A percentile compares a stretch with the other conserved stretches of the same genome.
These are phyloP conservation scores for Callionymus lyra DNA, from an alignment of 2,113 vertebrate species.

Conservation along the genomic window DNA sequence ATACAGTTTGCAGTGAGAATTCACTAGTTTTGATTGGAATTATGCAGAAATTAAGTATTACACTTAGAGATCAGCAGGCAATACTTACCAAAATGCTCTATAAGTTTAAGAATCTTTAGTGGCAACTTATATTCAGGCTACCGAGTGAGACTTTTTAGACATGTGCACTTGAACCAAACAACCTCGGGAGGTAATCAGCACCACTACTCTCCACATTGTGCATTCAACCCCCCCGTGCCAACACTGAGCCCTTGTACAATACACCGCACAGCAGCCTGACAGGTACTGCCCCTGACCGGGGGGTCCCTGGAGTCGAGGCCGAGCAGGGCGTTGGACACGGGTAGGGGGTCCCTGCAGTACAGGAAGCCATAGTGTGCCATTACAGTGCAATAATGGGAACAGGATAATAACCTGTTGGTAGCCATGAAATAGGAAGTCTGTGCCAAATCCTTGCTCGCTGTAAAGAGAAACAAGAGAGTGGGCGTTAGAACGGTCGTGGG, in stretches of 20 bases:
- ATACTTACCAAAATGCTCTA: constrained; percentile 94
- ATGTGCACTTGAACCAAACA: constrained; percentile 97
- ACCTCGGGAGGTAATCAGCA: constrained; percentile 89
- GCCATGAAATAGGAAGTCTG: constrained; percentile 99
- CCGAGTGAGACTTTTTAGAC: constrained; percentile 76
- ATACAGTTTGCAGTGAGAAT: constrained; percentile 40
- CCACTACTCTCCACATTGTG: constrained; percentile 98
- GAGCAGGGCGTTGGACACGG: constrained; percentile 89
- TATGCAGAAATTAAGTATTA: constrained; percentile 8
- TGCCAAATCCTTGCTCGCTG: constrained; percentile 99
- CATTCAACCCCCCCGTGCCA: constrained; percentile 94
- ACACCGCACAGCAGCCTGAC: constrained; percentile 86
- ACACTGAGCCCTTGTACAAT: constrained; percentile 88
- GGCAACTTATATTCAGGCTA: constrained; percentile 96
- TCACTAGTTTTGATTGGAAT: background rate
- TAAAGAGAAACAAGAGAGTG: constrained; percentile 30
- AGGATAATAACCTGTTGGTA: constrained; percentile 99
- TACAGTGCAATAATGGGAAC: constrained; percentile 99
- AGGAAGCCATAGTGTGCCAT: constrained; percentile 99
- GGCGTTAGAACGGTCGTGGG: constrained; percentile 12
- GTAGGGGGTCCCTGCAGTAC: constrained; percentile 94
- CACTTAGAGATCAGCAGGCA: constrained; percentile 56
- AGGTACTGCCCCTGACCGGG: constrained; percentile 65
- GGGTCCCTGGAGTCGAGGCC: constrained; percentile 74
- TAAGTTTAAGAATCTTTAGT: constrained; percentile 99